A percentile compares a stretch with the other conserved stretches of the same genome.
These are phyloP conservation scores for Enteromius radiatus DNA, from an alignment of 2,797 vertebrate species.

Conservation along the genomic window DNA sequence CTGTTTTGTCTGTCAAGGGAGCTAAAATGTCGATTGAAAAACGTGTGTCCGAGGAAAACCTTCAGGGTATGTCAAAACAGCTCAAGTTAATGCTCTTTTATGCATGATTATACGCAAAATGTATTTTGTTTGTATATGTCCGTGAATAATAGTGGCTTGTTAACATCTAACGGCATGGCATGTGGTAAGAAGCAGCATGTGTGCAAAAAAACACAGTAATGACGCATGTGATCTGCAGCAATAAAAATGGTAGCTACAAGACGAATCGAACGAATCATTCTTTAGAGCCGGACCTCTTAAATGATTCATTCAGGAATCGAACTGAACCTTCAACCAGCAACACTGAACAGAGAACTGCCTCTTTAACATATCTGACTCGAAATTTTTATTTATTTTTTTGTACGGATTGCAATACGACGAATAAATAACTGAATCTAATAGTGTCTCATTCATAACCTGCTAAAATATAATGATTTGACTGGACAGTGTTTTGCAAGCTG, in stretches of 20 bases:
- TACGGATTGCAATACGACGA: not conserved
- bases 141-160: not conserved
- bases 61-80: slow-evolving; percentile 73
- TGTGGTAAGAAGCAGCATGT: not conserved
- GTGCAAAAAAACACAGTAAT: not conserved
- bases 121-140: not conserved
- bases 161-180: not conserved
- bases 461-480: not conserved
- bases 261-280: not conserved
- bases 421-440: not conserved
- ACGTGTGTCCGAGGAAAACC: slow-evolving; percentile 72
- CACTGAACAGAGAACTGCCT: not conserved
- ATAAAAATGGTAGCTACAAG: not conserved
- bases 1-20: not conserved
- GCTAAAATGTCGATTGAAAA: slow-evolving; percentile 70
- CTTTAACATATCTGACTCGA: not conserved
- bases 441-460: not conserved
- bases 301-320: not conserved
- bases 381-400: not conserved
- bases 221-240: slow-evolving; percentile 31
- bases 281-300: not conserved
- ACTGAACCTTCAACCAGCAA: not conserved
- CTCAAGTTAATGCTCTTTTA: not conserved
- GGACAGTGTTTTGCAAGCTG: not conserved
- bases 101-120: not conserved